Base-by-base conservation (phyloP, 1,140 invertebrate species). In the Camponotus vicinus region DNA sequence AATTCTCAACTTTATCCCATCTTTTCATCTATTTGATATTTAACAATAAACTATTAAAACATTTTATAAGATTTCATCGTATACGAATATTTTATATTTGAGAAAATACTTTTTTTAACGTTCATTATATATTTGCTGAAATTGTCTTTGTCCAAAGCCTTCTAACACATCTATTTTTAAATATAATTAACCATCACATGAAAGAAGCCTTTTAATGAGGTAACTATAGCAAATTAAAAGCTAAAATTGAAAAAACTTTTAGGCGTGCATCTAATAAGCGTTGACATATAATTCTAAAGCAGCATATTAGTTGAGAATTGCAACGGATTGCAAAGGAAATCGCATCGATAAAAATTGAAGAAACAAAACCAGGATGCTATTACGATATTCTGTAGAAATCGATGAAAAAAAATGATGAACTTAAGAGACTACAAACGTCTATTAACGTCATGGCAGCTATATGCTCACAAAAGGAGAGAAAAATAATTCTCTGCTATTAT, bases 1-100 rank as follows among this genome's bases (percentile, higher is more conserved):
- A 49, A 75, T 75, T 83, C 69, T 83, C 59, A 83, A 83, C 55
- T 73, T 34, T 73, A 34, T 18, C 5, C 34, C 21, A 37, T 52
- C 13, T 15, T 63, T 27, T 63, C 11, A 27, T 1, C 4, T 15
- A 42, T 64, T 59, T 42, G 27, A 13, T 15, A 27, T 69, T 69
- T 21, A n/a, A 34, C n/a, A 45, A n/a, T 70, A 15, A 18, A 75
- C 49, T 11, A 37, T 82, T n/a, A 61, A 83, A 64, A 37, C 7
- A 8, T 45, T 73, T 73, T 34, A 45, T 71, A 45, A 4, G 9
- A 52, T 27, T 27, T 27, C 27, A 27, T 27, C 27, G 1, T 27
- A 27, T 27, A 27, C 27, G 5, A 52, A 52, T 18, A 52, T 42
- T 59, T 9, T 27, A 15, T n/a, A 18, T 40, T 34, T 49, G n/a